Base-by-base conservation (phyloP, 2,113 vertebrate genomes). In the Mellivora capensis region DNA sequence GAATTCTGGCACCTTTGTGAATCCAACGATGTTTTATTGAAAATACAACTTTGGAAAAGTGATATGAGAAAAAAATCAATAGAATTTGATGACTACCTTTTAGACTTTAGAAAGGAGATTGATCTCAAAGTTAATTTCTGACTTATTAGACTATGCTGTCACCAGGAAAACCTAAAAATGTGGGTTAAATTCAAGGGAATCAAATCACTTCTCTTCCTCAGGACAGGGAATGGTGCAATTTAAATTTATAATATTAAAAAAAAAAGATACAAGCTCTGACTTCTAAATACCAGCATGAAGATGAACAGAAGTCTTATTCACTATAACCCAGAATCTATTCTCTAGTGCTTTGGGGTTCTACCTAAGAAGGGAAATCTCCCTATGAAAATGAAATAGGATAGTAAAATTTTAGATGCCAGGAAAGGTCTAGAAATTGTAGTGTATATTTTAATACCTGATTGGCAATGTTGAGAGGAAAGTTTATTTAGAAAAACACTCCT, bases 211-310 rank as follows among this genome's bases (percentile, higher is more conserved):
- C 42, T 88, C 67, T 95, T 80, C 37, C 34, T 91, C 4, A 21
- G 49, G 80, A 93, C 52, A 94, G 69, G 67, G 97, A 96, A 91
- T 49, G 29, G 61, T 86, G 11, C 14, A 95, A 94, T 97, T 96
- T 97, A 87, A 94, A 91, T 97, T 77, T 88, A 83, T 12, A 76
- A 23, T 84, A 83, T 79, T 96, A 97, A 97, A 95, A 79, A 69
- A 69, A 54, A 74, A 90, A 90, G 83, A 90, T 72, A 57, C 44
- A 90, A 91, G 44, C 29, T 93, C 91, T 97, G 76, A 87, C 64
- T 98, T 95, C 77, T 90, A 96, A 98, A 97, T 85, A 67, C 29
- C 49, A 96, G 83, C 27, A 74, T 90, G 86, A 93, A 80, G 81
- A 91, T 57, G 71, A 95, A 93, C 84, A 97, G 97, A 97, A 87